Base-by-base conservation (phyloP, 2,888 invertebrate species). In the Epistrophe grossulariae region DNA sequence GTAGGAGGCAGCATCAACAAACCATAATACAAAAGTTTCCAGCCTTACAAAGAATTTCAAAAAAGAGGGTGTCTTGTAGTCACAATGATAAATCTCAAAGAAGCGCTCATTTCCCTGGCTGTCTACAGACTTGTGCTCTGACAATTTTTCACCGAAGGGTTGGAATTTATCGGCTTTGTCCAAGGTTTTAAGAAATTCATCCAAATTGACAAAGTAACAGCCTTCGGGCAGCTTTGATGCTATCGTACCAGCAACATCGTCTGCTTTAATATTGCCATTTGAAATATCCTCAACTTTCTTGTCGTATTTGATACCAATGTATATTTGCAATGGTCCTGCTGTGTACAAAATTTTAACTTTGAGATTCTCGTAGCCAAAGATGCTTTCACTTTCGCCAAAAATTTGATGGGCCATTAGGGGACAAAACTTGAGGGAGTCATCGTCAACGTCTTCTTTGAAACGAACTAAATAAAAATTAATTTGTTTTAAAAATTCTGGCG, bases 381-480 rank as follows among this genome's bases (percentile, higher is more conserved):
- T 98, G 85, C 95, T 96, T 93, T 99, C 99, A 90, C 95, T 96
- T 89, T 97, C 97, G 7, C 98, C 98, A 92, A 98, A 98, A 79
- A 98, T 96, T 93, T 99, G 98, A 94, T 99, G 98, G 71, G 97
- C 97, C 97, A 98, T 98, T 77, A 96, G 96, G 0, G 98, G 98
- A 48, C 95, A 94, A 91, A 98, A 98, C 45, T 94, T 93, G 10
- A 93, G 92, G 1, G 94, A 93, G 43, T 95, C 95, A 92, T 85
- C 71, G 6, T 35, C 15, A 13, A 85, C 62, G 48, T 85, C 85
- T 19, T 85, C 82, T 48, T 85, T 85, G 11, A 48, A 78, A 11
- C 85, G 85, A 60, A 85, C 85, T 85, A 19, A 50, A 85, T 64
- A 1, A 28, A 17, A 55, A 55, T 64, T 10, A 1, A 11, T 28